Evolutionary conservation across 2,888 invertebrate genomes (phyloP).

Genomic region (Octodonta nipae): DNA sequence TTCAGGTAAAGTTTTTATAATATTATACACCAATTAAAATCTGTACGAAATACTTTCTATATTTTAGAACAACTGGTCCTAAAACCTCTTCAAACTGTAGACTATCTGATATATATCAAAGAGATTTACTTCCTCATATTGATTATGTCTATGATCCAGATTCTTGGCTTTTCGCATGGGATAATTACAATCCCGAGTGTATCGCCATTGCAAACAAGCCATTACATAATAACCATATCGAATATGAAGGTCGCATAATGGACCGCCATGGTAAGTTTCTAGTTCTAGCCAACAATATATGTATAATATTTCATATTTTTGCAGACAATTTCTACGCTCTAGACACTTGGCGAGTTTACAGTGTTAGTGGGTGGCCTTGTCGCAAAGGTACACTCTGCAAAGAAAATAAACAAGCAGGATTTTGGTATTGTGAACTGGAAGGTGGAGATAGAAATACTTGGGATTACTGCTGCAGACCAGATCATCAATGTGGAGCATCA

Average conservation of each 20-base stretch:
- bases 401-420: conserved; percentile 61
- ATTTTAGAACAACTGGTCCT: conserved; percentile 20
- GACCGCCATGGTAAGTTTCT: conserved; percentile 13
- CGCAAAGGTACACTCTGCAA: conserved; percentile 51
- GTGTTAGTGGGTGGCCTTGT: conserved; percentile 71
- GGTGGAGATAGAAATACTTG: conserved; percentile 55
- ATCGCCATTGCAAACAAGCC: conserved; percentile 20
- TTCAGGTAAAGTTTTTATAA: conserved; percentile 54
- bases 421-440: conserved; percentile 75
- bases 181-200: conserved; percentile 62
- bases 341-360: conserved; percentile 55
- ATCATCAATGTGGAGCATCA: conserved; percentile 72
- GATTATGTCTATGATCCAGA: conserved; percentile 58
- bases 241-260: conserved; percentile 8
- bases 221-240: conserved; percentile 12
- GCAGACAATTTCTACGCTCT: conserved; percentile 16
- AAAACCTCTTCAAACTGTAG: conserved; percentile 49
- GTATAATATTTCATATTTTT: neutral
- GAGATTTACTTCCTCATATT: conserved; percentile 57
- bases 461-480: conserved; percentile 78
- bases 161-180: conserved; percentile 66
- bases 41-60: neutral
- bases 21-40: neutral
- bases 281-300: neutral
- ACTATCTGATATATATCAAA: conserved; percentile 63